A percentile compares a stretch with the other conserved stretches of the same genome.
Conservation (phyloP, 2,797 vertebrate species). For the Orestias chungarensis region DNA sequence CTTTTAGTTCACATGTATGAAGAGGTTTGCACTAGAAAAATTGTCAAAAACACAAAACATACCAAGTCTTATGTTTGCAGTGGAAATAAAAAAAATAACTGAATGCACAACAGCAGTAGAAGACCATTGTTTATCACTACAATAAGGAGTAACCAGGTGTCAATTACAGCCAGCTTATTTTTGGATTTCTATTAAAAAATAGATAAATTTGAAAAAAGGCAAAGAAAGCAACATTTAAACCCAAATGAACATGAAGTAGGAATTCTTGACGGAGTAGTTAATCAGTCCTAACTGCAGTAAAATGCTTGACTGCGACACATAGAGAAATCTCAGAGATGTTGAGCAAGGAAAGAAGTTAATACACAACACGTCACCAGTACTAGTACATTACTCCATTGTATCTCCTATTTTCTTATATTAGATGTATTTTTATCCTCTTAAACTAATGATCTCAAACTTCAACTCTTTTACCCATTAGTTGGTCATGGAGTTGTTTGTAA, state of each 20-base stretch:
- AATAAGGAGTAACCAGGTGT: too few species aligned
- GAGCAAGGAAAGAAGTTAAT: background rate
- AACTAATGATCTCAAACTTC: background rate
- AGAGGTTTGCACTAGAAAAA: too few species aligned
- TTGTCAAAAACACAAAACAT: too few species aligned
- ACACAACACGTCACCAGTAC: background rate
- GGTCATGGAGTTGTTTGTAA: background rate
- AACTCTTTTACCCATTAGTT: background rate
- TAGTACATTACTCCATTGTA: background rate
- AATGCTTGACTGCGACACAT: background rate
- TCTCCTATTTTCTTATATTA: background rate
- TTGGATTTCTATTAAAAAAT: background rate
- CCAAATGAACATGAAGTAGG: background rate
- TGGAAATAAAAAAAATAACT: too few species aligned
- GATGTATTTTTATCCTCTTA: too few species aligned
- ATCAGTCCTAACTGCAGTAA: background rate
- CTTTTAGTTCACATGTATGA: too few species aligned
- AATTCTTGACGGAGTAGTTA: background rate
- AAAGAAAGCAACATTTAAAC: background rate
- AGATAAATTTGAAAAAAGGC: too few species aligned
- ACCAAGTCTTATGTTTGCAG: too few species aligned
- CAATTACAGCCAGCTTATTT: background rate
- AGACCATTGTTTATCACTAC: background rate
- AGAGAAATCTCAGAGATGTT: background rate
- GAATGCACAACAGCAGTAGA: background rate